Evolutionary conservation across 2,113 vertebrate genomes (phyloP), one percentile per base, ranked within the genome.

Genomic region (Chionomys nivalis): DNA sequence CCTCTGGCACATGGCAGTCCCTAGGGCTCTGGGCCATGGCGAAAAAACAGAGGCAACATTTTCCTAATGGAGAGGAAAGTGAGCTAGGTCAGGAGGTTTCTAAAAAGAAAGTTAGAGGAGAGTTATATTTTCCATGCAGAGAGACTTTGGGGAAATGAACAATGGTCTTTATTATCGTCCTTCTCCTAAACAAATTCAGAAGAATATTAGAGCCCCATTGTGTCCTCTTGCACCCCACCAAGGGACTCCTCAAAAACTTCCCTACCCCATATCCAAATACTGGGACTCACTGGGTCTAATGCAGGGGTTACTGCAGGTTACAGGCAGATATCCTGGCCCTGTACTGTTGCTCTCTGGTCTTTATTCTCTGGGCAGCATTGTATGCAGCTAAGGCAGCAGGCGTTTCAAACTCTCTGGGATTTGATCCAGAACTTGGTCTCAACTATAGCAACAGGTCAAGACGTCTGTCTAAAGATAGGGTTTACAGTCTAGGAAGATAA

Each of bases 21-120:
- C 47, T 0, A 5, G 77, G 96, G 81, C 66, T 91, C 19, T 42
- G 61, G 8, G 3, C 78, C 49, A 66, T 11, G 52, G 95, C 89
- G 96, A 63, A 55, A 97, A 68, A 96, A 89, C 26, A 96, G 66
- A 92, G 92, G 88, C 94, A 90, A 96, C 86, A 96, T 96, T 97
- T 97, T 96, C 97, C 93, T 97, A 96, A 55, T 93, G 66, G 92
- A 79, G 92, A 97, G 92, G 86, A 96, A 95, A 97, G 52, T 42
- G 95, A 97, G 97, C 88, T 89, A 91, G 94, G 91, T 97, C 95
- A 93, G 68, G 78, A 96, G 93, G 58, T 94, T 83, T 63, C 42
- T 63, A 79, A 89, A 87, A 85, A 79, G 77, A 92, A 85, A 94
- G 88, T 42, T 28, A 58, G 86, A 61, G 52, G 89, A 89, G 55